Evolutionary conservation across 2,888 invertebrate species (phyloP).

Genomic region (Rhaphigaster nebulosa): DNA sequence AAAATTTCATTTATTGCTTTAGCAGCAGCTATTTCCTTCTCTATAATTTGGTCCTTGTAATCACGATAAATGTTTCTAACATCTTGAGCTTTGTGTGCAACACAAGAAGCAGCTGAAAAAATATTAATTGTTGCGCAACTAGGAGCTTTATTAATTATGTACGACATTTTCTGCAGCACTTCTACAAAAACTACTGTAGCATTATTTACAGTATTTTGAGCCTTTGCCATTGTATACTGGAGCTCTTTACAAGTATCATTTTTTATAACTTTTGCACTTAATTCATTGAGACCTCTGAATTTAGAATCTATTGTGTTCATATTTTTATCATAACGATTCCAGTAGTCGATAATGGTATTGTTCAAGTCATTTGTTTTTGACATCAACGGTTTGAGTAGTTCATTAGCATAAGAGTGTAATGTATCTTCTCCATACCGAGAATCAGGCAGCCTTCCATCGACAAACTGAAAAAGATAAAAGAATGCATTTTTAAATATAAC

Average conservation of each 20-base stretch:
- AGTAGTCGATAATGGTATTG: conserved; percentile 17
- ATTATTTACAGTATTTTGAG: conserved; percentile 19
- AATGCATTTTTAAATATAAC: not conserved
- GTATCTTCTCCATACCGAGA: not conserved
- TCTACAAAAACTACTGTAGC: conserved; percentile 22
- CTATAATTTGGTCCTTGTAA: not conserved
- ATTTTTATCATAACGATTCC: conserved; percentile 7
- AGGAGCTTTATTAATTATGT: not conserved
- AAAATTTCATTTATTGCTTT: not conserved
- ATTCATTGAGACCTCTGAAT: not conserved
- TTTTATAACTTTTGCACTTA: not conserved
- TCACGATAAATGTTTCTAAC: conserved; percentile 32
- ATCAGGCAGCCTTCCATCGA: not conserved
- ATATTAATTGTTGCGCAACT: conserved; percentile 16
- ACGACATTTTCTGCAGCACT: not conserved
- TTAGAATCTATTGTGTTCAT: not conserved
- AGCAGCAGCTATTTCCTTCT: conserved; percentile 21
- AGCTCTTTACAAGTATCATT: conserved; percentile 23
- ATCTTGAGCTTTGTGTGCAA: conserved; percentile 39
- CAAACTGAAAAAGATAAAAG: not conserved
- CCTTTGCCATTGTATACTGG: not conserved
- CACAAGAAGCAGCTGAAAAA: conserved; percentile 15
- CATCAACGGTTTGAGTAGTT: conserved; percentile 30
- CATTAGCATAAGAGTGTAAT: conserved; percentile 29
- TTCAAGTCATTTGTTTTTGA: conserved; percentile 13